Evolutionary conservation across 2,797 vertebrate species (phyloP).

Genomic region (Acanthurus leucopareius): DNA sequence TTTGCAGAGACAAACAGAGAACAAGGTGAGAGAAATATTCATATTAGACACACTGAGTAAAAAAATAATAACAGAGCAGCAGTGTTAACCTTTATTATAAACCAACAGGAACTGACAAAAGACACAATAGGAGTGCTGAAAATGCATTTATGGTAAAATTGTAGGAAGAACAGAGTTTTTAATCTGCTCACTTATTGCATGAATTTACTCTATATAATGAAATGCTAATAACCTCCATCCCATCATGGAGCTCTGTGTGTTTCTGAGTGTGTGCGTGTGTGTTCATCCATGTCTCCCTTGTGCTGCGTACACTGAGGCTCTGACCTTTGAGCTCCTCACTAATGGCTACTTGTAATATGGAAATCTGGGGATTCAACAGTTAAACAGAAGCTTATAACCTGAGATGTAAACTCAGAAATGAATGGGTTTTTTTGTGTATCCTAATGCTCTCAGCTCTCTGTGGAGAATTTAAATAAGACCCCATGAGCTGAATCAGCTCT

Average conservation of each 20-base stretch:
- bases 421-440: conserved; percentile 12
- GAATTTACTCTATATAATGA: conserved; percentile 53
- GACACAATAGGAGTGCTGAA: conserved; percentile 39
- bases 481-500: conserved; percentile 65
- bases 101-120: conserved; percentile 11
- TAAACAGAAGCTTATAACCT: conserved; percentile 10
- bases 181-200: conserved; percentile 47
- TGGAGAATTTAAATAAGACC: conserved; percentile 65
- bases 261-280: conserved; percentile 29
- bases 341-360: conserved; percentile 31
- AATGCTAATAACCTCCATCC: conserved; percentile 62
- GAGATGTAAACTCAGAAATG: conserved; percentile 19
- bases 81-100: conserved; percentile 12
- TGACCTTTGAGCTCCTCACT: conserved; percentile 41
- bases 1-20: neutral
- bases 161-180: conserved; percentile 18
- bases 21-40: conserved; percentile 2
- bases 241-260: conserved; percentile 13
- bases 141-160: conserved; percentile 2
- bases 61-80: conserved; percentile 3
- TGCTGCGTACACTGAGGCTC: conserved; percentile 19
- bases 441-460: conserved; percentile 16
- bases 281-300: conserved; percentile 20
- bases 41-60: neutral
- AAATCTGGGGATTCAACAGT: conserved; percentile 26